Conservation (phyloP, 2,113 vertebrate species). For the Brevimyrus niger region DNA sequence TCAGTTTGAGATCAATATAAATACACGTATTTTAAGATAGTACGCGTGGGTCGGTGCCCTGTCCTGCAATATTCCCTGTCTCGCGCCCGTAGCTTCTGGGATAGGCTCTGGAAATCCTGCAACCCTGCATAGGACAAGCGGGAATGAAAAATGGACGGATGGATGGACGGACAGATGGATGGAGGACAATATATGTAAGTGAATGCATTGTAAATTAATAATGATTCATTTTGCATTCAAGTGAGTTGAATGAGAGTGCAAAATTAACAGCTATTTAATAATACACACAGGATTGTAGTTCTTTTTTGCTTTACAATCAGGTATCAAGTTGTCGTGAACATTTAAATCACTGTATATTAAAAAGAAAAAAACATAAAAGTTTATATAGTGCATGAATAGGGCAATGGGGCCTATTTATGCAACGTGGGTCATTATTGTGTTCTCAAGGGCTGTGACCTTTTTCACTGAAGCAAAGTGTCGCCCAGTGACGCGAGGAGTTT, state of each 20-base stretch:
- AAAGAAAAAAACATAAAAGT: not conserved
- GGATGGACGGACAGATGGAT: not conserved
- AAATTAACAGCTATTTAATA: not conserved
- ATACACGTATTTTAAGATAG: not conserved
- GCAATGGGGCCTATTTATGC: not conserved
- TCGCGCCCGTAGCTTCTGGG: not conserved
- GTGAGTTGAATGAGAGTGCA: not conserved
- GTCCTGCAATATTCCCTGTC: not conserved
- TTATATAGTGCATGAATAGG: not conserved
- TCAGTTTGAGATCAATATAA: not conserved
- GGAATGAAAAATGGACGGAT: not conserved
- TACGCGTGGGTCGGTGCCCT: not conserved
- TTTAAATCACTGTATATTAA: not conserved
- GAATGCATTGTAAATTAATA: not conserved
- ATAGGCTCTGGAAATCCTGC: not conserved
- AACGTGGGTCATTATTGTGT: not conserved
- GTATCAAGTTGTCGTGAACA: not conserved
- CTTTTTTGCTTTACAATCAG: not conserved
- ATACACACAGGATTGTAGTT: not conserved
- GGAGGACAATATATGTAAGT: not conserved
- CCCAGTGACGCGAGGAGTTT: not conserved
- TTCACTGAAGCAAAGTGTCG: not conserved
- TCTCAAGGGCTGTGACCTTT: not conserved
- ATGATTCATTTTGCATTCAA: not conserved
- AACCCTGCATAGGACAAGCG: not conserved